phyloP scores from a whole-genome alignment of 2,797 vertebrate species.

The Eospalax fontanierii region DNA sequence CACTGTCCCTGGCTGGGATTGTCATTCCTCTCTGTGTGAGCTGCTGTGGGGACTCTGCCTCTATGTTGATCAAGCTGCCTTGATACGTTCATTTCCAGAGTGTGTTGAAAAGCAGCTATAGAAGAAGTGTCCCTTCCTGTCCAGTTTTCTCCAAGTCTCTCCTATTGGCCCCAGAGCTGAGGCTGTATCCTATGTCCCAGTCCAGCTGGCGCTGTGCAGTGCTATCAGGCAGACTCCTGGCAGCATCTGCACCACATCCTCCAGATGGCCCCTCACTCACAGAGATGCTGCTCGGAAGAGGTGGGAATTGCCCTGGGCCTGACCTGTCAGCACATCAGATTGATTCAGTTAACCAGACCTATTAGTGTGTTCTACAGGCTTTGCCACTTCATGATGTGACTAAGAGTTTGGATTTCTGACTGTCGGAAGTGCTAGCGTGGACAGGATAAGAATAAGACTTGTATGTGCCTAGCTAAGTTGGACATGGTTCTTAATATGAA shows the following conservation, averaged over 20 bases:
- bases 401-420: too few relatives aligned
- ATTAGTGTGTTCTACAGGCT: neutral
- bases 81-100: neutral
- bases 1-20: neutral
- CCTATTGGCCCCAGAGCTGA: neutral
- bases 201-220: neutral
- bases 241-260: neutral
- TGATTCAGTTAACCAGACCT: constrained; percentile 22
- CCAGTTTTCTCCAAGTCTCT: neutral
- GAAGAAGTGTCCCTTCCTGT: neutral
- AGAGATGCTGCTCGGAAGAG: constrained; percentile 7
- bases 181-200: neutral
- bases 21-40: neutral
- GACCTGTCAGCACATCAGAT: neutral
- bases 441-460: neutral
- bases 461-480: neutral
- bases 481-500: neutral
- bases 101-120: neutral
- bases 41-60: neutral
- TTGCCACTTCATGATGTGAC: neutral
- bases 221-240: constrained; percentile 39
- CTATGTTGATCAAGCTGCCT: neutral
- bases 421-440: neutral
- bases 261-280: constrained; percentile 11
- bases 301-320: neutral